Evolutionary conservation across 2,797 vertebrate genomes (phyloP), one percentile per base, ranked within the genome.

Genomic region (Aselliscus stoliczkanus): DNA sequence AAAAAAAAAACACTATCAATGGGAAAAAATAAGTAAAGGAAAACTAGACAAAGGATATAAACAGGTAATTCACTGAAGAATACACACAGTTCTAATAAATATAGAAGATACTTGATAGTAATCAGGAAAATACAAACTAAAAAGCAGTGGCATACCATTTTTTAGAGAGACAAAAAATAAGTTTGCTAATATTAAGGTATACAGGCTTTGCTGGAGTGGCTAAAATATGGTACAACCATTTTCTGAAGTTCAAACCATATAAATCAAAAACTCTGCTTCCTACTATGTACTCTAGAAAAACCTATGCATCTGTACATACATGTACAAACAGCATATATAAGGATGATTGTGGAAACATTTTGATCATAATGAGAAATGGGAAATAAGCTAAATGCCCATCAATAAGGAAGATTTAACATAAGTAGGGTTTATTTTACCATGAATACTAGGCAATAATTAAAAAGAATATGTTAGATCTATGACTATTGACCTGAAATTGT

Each of bases 121-220:
- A 87, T 67, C 21, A 47, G 62, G 14, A 72, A 90, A 95, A 91
- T 54, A 25, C 4, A 70, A 58, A 93, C 34, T 64, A 39, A 42
- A 93, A 95, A 82, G 20, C 3, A 67, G 62, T 47, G 27, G 60
- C 7, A 29, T 52, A 62, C 3, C 8, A 34, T 44, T 52, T 92
- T 81, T 77, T 58, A 92, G 70, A 94, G 12, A 90, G 50, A 90
- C 7, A 90, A 93, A 37, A 85, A 84, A 31, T 70, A 62, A 76
- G 58, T 64, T 90, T 70, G 15, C 56, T 83, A 47, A 83, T 75
- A 70, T 58, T 3, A 42, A 89, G 21, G 21, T 23, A 47, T 18
- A 58, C 42, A 42, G 9, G 42, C 14, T 52, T 92, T 90, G 29
- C n/a, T 85, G 18, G 27, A 8, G 7, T 39, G 44, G 8, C 23